These are phyloP conservation scores for Camarhynchus parvulus DNA, from an alignment of 2,113 vertebrate genomes.

Conservation along the genomic window DNA sequence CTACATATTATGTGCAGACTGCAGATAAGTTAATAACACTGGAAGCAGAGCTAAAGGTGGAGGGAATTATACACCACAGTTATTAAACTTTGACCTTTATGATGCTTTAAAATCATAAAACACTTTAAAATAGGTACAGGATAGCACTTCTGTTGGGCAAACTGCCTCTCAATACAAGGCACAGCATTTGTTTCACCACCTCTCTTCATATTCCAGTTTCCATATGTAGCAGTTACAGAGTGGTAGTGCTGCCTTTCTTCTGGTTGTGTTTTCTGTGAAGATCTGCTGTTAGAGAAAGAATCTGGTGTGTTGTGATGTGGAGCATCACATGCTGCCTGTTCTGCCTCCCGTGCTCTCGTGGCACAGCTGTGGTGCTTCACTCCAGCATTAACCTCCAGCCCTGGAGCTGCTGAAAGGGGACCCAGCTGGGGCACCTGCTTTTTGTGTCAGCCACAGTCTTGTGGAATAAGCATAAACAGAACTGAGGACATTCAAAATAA, in stretches of 20 bases:
- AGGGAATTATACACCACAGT: background rate
- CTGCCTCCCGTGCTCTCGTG: background rate
- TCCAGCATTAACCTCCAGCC: background rate
- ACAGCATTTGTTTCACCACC: background rate
- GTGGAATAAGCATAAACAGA: background rate
- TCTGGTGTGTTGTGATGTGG: background rate
- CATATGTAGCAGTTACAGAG: fast-evolving
- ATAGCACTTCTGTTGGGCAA: background rate
- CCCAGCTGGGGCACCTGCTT: background rate
- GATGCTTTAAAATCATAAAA: constrained; percentile 53
- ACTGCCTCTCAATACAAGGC: background rate
- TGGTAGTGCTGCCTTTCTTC: background rate
- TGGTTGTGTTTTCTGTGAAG: background rate
- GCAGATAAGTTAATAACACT: constrained; percentile 48
- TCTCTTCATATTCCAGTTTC: background rate
- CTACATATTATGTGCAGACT: background rate
- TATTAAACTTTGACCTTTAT: constrained; percentile 64
- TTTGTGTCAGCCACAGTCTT: background rate
- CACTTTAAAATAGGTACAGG: background rate
- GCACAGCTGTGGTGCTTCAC: background rate
- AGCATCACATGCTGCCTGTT: background rate
- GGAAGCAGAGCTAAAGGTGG: constrained; percentile 41
- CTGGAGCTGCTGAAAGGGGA: background rate
- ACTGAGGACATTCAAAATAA: background rate
- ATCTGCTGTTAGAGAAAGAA: background rate